Base-by-base conservation (phyloP, 2,888 invertebrate genomes). In the Lordiphosa fenestrarum region DNA sequence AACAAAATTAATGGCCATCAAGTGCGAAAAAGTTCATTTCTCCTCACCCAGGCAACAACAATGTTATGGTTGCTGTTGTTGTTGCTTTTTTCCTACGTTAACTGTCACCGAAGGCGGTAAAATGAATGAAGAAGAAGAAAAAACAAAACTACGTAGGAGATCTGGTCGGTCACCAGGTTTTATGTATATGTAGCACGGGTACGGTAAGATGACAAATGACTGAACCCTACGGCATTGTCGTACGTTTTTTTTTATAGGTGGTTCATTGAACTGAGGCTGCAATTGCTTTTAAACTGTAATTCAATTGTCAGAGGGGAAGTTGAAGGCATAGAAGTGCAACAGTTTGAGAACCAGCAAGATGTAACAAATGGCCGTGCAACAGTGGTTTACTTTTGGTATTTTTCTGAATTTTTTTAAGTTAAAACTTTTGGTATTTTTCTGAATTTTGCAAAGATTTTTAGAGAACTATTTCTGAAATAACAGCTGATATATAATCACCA, bases 1-100 rank as follows among this genome's bases (percentile, higher is more conserved):
- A 53, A 49, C 48, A 57, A 30, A 71, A 74, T 78, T 69, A 75
- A 81, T 69, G 75, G 75, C 71, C 82, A 71, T 55, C 53, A 69
- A 77, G 74, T 77, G 82, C 64, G 60, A 69, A 66, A 65, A 70
- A 59, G 60, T 71, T 71, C 54, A 68, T 72, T 69, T 69, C 57
- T 42, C 35, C 35, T 38, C 7, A 13, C 10, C 23, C 6, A 9
- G 30, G 30, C 30, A 30, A 15, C 19, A 19, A 19, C 19, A 3
- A 30, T 10, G 47, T 42, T 38, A 6, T 30, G 41, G 61, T 38
- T 44, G 15, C 35, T 35, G 37, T 25, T 49, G 7, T 44, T 55
- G 49, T 55, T 15, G 15, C 15, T 15, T 15, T 44, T 42, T 37
- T 48, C 55, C 23, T 55, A 50, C 44, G 51, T 81, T 66, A 74